phyloP scores from a whole-genome alignment of 2,797 vertebrate genomes.

The Pachyuromys duprasi region DNA sequence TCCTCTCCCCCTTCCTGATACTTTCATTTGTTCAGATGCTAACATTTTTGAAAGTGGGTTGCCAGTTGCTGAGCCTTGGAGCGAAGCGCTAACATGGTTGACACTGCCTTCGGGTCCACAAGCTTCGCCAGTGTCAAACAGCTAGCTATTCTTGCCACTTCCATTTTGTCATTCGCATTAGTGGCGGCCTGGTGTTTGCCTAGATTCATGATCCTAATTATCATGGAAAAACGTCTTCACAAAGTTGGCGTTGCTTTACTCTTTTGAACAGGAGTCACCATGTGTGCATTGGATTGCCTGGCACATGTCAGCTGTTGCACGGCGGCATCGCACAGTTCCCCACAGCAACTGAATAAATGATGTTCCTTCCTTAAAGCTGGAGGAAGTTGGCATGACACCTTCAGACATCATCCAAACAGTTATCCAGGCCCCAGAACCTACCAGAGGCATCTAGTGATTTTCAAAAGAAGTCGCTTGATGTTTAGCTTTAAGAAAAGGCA shows the following conservation, averaged over 20 bases:
- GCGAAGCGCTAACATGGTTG: not conserved
- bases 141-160: not conserved
- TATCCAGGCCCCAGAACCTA: not conserved
- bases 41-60: not conserved
- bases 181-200: not conserved
- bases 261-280: not conserved
- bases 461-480: not conserved
- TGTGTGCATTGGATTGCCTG: not conserved
- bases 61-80: not conserved
- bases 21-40: not conserved
- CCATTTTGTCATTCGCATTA: not conserved
- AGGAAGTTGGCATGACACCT: not conserved
- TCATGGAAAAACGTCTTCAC: not conserved
- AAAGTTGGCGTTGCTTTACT: not conserved
- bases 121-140: accelerated
- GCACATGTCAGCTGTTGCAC: too few relatives aligned
- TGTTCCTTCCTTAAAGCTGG: not conserved
- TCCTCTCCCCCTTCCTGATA: not conserved
- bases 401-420: not conserved
- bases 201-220: not conserved
- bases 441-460: not conserved
- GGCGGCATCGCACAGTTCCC: not conserved
- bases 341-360: not conserved
- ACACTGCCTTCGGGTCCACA: too few relatives aligned
- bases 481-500: slow-evolving; percentile 48